Percentiles rank a stretch among this genome's conserved stretches.
Evolutionary conservation across 2,888 invertebrate species (phyloP).

Genomic region (Polydrusus tereticollis): DNA sequence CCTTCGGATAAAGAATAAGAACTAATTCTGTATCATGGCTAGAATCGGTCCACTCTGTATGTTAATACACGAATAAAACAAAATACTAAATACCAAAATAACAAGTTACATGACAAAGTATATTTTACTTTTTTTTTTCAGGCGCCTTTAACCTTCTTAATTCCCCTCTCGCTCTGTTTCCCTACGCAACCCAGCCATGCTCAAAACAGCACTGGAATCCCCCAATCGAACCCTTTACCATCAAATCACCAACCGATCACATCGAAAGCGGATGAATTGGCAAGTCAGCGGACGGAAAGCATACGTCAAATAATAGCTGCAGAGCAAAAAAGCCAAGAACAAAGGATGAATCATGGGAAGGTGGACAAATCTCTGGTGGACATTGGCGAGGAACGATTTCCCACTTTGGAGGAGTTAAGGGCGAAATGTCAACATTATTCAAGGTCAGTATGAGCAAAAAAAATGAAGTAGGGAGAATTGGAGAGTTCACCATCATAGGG

Average conservation of each 20-base stretch:
- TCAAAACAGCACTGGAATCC: neutral
- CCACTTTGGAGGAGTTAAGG: constrained; percentile 58
- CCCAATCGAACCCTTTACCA: neutral
- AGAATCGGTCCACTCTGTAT: no score
- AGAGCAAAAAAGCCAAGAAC: constrained; percentile 36
- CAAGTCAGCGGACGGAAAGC: constrained; percentile 36
- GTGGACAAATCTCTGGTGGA: constrained; percentile 25
- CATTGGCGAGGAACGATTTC: constrained; percentile 22
- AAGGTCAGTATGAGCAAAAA: no score
- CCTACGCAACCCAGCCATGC: neutral
- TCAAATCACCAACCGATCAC: neutral
- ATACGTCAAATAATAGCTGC: constrained; percentile 39
- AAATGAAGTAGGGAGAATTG: no score
- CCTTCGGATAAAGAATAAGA: no score
- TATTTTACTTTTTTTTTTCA: neutral
- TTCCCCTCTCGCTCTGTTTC: neutral
- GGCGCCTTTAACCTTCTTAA: neutral
- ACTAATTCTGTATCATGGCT: no score
- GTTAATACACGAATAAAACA: no score
- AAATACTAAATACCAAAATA: no score
- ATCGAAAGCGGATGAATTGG: constrained; percentile 6
- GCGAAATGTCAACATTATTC: constrained; percentile 60
- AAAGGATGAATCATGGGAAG: constrained; percentile 19
- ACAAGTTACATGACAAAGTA: no score
- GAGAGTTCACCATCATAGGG: no score